These are phyloP conservation scores for Apis dorsata DNA, from an alignment of 1,140 invertebrate genomes.

Conservation along the genomic window DNA sequence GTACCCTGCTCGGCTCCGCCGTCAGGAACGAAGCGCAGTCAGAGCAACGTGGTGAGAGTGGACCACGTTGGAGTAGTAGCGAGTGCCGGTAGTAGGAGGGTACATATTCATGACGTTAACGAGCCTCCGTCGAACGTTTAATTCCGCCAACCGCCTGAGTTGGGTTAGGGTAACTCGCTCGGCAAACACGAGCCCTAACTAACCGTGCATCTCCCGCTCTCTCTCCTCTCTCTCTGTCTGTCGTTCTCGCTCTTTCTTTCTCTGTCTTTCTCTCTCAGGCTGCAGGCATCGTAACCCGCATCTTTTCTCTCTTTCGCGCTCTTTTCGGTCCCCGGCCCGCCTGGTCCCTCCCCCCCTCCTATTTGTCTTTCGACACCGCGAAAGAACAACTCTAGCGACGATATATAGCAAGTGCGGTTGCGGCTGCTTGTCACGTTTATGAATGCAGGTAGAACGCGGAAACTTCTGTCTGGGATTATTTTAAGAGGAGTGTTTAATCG, in stretches of 20 bases:
- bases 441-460: constrained; percentile 55
- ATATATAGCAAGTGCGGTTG: constrained; percentile 49
- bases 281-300: constrained; percentile 16
- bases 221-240: constrained; percentile 33
- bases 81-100: constrained; percentile 74
- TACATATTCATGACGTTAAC: constrained; percentile 82
- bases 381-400: constrained; percentile 72
- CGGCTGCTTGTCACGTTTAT: constrained; percentile 45
- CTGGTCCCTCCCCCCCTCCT: constrained; percentile 55
- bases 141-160: constrained; percentile 80
- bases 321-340: constrained; percentile 24
- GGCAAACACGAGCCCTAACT: constrained; percentile 80
- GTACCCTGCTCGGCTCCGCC: constrained; percentile 42
- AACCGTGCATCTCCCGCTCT: constrained; percentile 77
- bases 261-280: constrained; percentile 13
- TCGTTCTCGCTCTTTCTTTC: constrained; percentile 34
- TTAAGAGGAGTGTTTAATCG: constrained; percentile 28
- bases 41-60: constrained; percentile 59
- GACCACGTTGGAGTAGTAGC: constrained; percentile 64
- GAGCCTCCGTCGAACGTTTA: constrained; percentile 81
- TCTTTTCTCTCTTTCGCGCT: constrained; percentile 52
- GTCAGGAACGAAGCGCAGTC: constrained; percentile 55
- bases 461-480: constrained; percentile 23
- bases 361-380: constrained; percentile 75
- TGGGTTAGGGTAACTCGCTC: constrained; percentile 80